phyloP scores from a whole-genome alignment of 2,113 vertebrate genomes.

The Hemiscyllium ocellatum region DNA sequence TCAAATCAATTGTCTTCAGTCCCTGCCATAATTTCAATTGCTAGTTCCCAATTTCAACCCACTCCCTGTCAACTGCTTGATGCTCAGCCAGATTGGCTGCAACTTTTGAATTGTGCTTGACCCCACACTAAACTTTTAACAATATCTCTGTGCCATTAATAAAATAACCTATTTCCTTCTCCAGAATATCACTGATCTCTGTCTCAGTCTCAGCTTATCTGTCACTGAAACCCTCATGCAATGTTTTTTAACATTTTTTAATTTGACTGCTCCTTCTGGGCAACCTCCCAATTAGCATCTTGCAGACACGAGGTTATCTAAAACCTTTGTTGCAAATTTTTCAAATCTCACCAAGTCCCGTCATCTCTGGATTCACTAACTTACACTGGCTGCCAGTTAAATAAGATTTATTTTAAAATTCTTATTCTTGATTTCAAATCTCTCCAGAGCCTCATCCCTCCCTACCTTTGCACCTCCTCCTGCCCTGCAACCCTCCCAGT shows the following conservation, averaged over 20 bases:
- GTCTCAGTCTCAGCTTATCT: not conserved
- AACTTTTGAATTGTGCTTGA: not conserved
- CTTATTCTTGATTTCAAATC: too few species aligned
- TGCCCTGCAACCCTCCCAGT: too few species aligned
- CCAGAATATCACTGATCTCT: not conserved
- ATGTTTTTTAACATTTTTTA: not conserved
- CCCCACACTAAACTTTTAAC: not conserved
- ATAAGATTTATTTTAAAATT: too few species aligned
- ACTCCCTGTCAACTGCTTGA: not conserved
- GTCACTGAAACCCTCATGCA: not conserved
- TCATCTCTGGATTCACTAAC: too few species aligned
- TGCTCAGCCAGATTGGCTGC: not conserved
- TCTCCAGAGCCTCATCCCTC: too few species aligned
- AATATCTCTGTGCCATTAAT: not conserved
- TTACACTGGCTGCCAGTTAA: too few species aligned
- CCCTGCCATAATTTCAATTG: too few species aligned
- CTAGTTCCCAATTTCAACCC: not conserved
- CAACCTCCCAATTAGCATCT: not conserved
- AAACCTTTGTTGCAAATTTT: not conserved
- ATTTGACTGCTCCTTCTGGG: not conserved
- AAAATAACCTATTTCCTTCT: not conserved
- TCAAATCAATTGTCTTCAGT: too few species aligned
- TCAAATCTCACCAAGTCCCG: not conserved
- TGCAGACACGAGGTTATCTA: not conserved
- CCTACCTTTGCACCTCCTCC: too few species aligned